Base-by-base conservation (phyloP, 2,888 invertebrate species). In the Drosophila emarginata region DNA sequence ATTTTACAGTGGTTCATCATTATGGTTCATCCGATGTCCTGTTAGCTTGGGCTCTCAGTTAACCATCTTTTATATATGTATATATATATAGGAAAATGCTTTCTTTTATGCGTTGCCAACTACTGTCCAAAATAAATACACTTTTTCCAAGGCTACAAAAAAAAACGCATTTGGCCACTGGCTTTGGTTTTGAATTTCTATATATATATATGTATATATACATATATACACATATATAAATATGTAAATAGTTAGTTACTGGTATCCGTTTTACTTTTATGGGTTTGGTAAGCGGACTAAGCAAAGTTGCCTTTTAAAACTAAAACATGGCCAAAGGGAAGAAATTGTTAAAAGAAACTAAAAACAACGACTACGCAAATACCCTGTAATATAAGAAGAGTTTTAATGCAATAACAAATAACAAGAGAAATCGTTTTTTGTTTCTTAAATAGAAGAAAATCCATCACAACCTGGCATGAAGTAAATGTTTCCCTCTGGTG, bases 221-320 rank as follows among this genome's bases (percentile, higher is more conserved):
- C 23, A 78, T 83, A 78, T 76, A 66, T 67, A 61, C n/a, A n/a
- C n/a, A n/a, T 63, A 45, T 40, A 11, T 45, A 21, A 36, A 63
- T 9, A 36, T 36, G 36, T 61, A 32, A 14, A 14, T 53, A 53
- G 62, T 50, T 56, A 21, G 45, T 57, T 28, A 61, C 40, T 50
- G 53, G 18, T 54, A 62, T 63, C 63, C 26, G 52, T 70, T 67
- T 74, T 66, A 66, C 64, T 79, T 86, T 75, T 67, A 80, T 78
- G 74, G 80, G 63, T 66, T 54, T 67, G 71, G 65, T 53, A 52
- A 63, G 71, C 84, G 84, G 76, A 87, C 80, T 83, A 80, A 83
- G 78, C 86, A 80, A 70, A 76, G 76, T 63, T 80, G 76, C 45
- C 78, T 78, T 64, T 77, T 80, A 72, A 86, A 78, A 80, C 76